Percentiles rank a stretch among this genome's conserved stretches.
Conservation (phyloP, 2,113 vertebrate species). For the Myiozetetes cayanensis region DNA sequence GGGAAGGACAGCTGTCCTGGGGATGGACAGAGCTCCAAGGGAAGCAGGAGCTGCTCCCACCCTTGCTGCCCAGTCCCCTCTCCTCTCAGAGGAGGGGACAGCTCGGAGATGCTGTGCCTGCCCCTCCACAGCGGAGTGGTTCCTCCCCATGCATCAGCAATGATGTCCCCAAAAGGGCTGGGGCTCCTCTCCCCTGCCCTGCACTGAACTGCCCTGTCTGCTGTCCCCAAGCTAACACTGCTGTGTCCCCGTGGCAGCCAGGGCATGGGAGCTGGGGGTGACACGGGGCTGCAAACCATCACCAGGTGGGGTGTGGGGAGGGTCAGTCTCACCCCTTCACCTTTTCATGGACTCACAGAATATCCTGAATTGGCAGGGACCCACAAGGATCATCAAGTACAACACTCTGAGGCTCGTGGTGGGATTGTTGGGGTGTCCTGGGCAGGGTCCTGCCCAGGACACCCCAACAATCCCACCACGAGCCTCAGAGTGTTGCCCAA, state of each 20-base stretch:
- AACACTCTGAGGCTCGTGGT: background rate
- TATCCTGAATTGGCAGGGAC: background rate
- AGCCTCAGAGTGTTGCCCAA: background rate
- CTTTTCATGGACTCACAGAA: background rate
- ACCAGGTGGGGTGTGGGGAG: background rate
- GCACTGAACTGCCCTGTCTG: background rate
- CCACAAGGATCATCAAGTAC: background rate
- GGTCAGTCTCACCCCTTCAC: fast-evolving
- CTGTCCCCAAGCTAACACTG: background rate
- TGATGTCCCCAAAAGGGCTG: background rate
- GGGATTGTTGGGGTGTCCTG: background rate
- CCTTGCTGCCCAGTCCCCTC: background rate
- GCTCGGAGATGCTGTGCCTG: fast-evolving
- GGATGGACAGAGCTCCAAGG: background rate
- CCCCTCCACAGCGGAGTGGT: fast-evolving
- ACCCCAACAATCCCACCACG: background rate
- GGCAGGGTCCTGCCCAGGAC: background rate
- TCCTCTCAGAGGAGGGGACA: too few relatives aligned
- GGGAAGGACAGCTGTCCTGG: background rate
- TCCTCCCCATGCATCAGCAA: background rate
- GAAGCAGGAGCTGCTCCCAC: background rate
- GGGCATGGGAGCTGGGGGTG: background rate
- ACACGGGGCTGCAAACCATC: background rate
- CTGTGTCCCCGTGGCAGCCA: fast-evolving
- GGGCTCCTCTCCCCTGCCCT: fast-evolving